A percentile compares a stretch with the other conserved stretches of the same genome.
phyloP scores from a whole-genome alignment of 2,888 invertebrate species.

The Melieria omissa region DNA sequence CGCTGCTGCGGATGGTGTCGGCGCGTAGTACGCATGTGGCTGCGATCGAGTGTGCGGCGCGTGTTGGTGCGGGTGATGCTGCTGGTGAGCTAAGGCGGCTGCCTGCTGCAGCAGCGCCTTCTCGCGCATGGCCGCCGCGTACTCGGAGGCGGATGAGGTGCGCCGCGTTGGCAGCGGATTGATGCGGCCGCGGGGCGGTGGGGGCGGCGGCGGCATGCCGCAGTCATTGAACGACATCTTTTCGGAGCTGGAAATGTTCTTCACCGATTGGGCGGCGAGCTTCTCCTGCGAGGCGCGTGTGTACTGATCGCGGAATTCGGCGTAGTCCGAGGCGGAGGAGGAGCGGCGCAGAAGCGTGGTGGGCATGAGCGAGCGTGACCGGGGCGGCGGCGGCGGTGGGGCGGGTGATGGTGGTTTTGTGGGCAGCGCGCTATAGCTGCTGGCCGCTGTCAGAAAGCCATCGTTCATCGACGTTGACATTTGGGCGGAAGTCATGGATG shows the following conservation, averaged over 20 bases:
- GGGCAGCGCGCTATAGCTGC: constrained; percentile 20
- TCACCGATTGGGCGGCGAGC: constrained; percentile 55
- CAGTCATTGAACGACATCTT: constrained; percentile 66
- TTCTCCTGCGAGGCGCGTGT: constrained; percentile 52
- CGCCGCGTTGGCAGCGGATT: constrained; percentile 62
- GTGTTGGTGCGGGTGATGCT: constrained; percentile 62
- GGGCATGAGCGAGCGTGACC: constrained; percentile 62
- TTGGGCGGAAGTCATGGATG: constrained; percentile 66
- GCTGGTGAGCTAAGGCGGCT: constrained; percentile 61
- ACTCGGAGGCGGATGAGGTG: constrained; percentile 77
- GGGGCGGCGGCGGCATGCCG: constrained; percentile 67
- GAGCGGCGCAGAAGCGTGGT: constrained; percentile 68
- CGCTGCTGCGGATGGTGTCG: constrained; percentile 32
- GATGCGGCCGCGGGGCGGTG: constrained; percentile 61
- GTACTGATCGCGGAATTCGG: constrained; percentile 65
- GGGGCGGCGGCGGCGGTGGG: constrained; percentile 65
- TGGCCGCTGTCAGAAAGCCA: constrained; percentile 7
- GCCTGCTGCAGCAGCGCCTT: constrained; percentile 62
- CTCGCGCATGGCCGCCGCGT: constrained; percentile 68
- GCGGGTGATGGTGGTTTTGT: constrained; percentile 62
- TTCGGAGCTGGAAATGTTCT: constrained; percentile 63
- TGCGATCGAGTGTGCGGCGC: constrained; percentile 31
- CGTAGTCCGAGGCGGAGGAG: constrained; percentile 78
- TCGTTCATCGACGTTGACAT: constrained; percentile 52
- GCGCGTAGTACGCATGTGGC: constrained; percentile 28